These are phyloP conservation scores for Lipophrys pholis DNA, from an alignment of 2,113 vertebrate species.

Conservation along the genomic window DNA sequence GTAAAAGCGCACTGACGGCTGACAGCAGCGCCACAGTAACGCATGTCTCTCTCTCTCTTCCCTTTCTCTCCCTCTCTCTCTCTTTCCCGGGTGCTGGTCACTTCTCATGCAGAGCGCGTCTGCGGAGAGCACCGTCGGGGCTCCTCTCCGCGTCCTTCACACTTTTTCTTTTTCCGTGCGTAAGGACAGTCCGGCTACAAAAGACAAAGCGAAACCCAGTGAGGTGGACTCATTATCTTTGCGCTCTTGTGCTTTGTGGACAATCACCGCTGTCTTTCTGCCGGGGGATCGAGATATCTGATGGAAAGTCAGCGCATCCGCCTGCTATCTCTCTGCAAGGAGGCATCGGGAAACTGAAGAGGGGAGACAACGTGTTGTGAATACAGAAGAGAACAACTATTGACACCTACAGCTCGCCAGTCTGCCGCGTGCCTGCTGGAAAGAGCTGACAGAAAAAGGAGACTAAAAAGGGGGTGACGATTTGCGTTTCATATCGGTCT, in stretches of 20 bases:
- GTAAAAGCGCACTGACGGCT: slow-evolving; percentile 20
- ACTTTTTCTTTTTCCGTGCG: slow-evolving; percentile 16
- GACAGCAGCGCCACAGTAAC: slow-evolving; percentile 33
- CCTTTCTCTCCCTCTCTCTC: too few species aligned
- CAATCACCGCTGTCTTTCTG: slow-evolving; percentile 42
- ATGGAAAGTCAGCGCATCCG: slow-evolving; percentile 57
- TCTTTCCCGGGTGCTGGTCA: slow-evolving; percentile 51
- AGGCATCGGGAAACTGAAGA: slow-evolving; percentile 72
- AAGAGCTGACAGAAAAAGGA: slow-evolving; percentile 41
- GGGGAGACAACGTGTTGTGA: slow-evolving; percentile 86
- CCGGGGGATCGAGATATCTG: slow-evolving; percentile 52
- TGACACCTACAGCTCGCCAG: slow-evolving; percentile 65
- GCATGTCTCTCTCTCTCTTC: slow-evolving; percentile 29
- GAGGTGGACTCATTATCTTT: slow-evolving; percentile 49
- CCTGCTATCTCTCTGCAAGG: slow-evolving; percentile 51
- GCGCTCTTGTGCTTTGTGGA: slow-evolving; percentile 29
- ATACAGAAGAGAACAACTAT: slow-evolving; percentile 85
- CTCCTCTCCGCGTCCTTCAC: slow-evolving; percentile 64
- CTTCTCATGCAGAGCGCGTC: slow-evolving; percentile 83
- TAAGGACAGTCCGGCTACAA: slow-evolving; percentile 27
- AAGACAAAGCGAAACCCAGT: slow-evolving; percentile 23
- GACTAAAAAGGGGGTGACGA: slow-evolving; percentile 33
- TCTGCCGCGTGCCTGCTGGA: slow-evolving; percentile 55
- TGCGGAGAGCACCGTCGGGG: slow-evolving; percentile 50
- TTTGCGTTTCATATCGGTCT: slow-evolving; percentile 25